phyloP scores from a whole-genome alignment of 2,797 vertebrate genomes.

The Chaenodraco wilsoni region DNA sequence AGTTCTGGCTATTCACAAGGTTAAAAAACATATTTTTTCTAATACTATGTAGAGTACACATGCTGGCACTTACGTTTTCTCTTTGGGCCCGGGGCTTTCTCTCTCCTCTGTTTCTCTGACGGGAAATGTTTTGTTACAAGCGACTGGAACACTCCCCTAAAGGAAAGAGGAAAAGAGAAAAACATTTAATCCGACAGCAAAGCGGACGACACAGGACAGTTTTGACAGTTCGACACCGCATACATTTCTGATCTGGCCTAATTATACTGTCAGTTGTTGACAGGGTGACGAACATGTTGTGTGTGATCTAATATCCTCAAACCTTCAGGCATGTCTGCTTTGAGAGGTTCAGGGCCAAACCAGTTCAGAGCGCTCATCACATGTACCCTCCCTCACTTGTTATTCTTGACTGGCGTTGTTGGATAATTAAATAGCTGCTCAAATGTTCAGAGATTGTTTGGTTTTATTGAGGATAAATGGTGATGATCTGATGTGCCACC shows the following conservation, averaged over 20 bases:
- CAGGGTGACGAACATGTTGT: conserved; percentile 32
- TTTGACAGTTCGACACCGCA: not conserved
- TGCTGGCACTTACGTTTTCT: conserved; percentile 90
- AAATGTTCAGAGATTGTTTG: not conserved
- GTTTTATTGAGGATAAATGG: conserved; percentile 17
- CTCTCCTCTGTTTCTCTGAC: conserved; percentile 92
- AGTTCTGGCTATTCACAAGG: not conserved
- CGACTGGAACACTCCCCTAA: conserved; percentile 96
- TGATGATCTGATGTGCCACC: too few relatives aligned
- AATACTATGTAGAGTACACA: not conserved
- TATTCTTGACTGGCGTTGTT: conserved; percentile 21
- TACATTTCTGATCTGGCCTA: conserved; percentile 40
- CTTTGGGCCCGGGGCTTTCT: conserved; percentile 89
- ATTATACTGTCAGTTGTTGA: conserved; percentile 42
- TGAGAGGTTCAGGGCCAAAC: conserved; percentile 25
- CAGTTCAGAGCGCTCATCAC: conserved; percentile 26
- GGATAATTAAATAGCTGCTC: conserved; percentile 20
- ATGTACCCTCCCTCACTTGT: conserved; percentile 10
- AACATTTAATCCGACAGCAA: conserved; percentile 30
- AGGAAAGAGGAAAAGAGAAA: conserved; percentile 45
- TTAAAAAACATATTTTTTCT: conserved; percentile 4
- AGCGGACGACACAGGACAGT: conserved; percentile 3
- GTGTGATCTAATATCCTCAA: conserved; percentile 27
- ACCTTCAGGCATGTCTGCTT: conserved; percentile 53
- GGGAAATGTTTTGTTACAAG: conserved; percentile 97